phyloP scores from a whole-genome alignment of 2,888 invertebrate species.

The Brachynemurus nebulosus region DNA sequence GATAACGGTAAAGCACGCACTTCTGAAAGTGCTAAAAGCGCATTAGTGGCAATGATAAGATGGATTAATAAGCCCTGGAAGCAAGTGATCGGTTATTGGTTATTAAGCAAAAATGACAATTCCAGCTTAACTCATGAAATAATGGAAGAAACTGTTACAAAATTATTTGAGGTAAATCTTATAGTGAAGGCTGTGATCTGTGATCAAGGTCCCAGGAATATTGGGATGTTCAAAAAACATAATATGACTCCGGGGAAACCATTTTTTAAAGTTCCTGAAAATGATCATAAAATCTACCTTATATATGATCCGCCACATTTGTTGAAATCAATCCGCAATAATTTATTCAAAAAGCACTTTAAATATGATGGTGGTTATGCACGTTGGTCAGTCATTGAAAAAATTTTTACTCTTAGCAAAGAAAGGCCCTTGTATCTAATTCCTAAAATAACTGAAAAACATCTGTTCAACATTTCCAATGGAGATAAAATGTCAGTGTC shows the following conservation, averaged over 20 bases:
- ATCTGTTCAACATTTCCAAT: not conserved
- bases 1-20: not conserved
- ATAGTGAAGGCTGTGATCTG: conserved; percentile 1
- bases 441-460: conserved; percentile 1
- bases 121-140: not conserved
- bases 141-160: not conserved
- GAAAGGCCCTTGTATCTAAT: not conserved
- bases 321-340: not conserved
- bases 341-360: not conserved
- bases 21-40: not conserved
- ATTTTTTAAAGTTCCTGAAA: not conserved
- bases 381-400: not conserved
- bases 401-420: conserved; percentile 1
- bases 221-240: not conserved
- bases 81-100: not conserved
- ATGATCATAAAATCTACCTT: not conserved
- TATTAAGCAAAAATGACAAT: conserved; percentile 1
- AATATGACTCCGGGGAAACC: not conserved
- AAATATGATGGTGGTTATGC: not conserved
- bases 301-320: not conserved
- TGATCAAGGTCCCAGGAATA: not conserved
- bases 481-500: not conserved
- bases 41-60: conserved; percentile 1
- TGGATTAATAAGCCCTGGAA: conserved; percentile 1
- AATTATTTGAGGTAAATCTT: not conserved